These are phyloP conservation scores for Falcunculus frontatus DNA, from an alignment of 2,113 vertebrate species.

Conservation along the genomic window DNA sequence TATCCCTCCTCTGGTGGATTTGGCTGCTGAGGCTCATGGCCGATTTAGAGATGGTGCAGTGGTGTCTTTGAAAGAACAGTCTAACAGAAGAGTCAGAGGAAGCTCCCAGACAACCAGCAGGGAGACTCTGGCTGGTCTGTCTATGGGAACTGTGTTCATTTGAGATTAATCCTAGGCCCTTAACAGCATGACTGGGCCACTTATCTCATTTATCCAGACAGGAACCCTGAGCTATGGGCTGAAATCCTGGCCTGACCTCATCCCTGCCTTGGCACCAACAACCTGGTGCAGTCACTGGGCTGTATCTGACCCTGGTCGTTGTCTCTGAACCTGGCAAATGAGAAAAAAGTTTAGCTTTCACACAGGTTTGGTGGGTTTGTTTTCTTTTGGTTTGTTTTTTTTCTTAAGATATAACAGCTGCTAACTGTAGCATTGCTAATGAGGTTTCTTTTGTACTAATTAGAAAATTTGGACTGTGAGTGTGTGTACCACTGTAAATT, in stretches of 20 bases:
- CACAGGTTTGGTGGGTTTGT: accelerated
- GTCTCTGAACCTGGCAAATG: neutral
- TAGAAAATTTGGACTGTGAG: neutral
- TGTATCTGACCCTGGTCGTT: accelerated
- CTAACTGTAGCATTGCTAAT: neutral
- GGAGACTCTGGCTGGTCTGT: neutral
- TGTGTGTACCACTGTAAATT: neutral
- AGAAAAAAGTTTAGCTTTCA: neutral
- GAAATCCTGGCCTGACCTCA: neutral
- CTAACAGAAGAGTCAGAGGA: neutral
- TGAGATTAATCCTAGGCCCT: neutral
- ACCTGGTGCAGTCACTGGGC: accelerated
- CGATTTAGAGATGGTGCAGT: neutral
- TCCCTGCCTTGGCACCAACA: neutral
- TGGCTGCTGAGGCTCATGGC: neutral
- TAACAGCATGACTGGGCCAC: neutral
- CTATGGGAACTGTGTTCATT: neutral
- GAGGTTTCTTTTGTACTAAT: neutral
- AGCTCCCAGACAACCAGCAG: neutral
- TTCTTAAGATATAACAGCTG: neutral
- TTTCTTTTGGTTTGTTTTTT: neutral
- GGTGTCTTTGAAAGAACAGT: neutral
- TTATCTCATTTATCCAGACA: neutral
- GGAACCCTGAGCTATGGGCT: accelerated
- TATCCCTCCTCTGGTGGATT: neutral